phyloP scores from a whole-genome alignment of 2,797 vertebrate species.

The Synanceia verrucosa region DNA sequence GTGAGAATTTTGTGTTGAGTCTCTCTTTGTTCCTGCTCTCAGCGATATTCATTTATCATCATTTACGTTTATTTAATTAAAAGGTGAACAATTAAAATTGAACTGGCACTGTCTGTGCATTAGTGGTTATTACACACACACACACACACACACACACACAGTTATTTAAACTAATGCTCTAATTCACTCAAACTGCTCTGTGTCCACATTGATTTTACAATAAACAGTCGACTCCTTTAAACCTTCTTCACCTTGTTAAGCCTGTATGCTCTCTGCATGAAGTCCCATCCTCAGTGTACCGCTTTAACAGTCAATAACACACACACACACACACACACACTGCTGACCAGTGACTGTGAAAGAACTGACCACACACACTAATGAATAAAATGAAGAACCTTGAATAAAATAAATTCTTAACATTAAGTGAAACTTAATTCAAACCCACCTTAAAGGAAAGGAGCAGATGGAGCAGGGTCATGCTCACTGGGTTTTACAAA shows the following conservation, averaged over 20 bases:
- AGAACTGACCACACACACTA: too few species aligned
- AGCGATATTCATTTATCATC: too few species aligned
- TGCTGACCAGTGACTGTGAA: too few species aligned
- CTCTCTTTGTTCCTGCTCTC: too few species aligned
- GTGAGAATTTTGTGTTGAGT: too few species aligned
- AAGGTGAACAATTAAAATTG: slow-evolving; percentile 35
- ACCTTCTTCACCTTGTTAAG: slow-evolving; percentile 43
- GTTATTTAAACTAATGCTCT: slow-evolving; percentile 32
- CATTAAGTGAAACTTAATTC: too few species aligned
- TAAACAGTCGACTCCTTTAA: slow-evolving; percentile 47
- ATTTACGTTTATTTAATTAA: slow-evolving; percentile 36
- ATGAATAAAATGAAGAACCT: too few species aligned
- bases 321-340: slow-evolving; percentile 2
- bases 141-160: too few species aligned
- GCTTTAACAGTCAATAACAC: slow-evolving; percentile 11
- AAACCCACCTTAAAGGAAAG: too few species aligned
- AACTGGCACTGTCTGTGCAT: slow-evolving; percentile 16
- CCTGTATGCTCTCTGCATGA: slow-evolving; percentile 37
- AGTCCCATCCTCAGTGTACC: slow-evolving; percentile 5
- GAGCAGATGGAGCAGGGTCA: too few species aligned
- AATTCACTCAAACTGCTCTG: slow-evolving; percentile 33
- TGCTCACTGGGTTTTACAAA: too few species aligned
- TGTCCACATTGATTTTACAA: slow-evolving; percentile 56
- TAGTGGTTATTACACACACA: slow-evolving; percentile 12
- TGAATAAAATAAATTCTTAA: too few species aligned